Percentiles rank a stretch among this genome's conserved stretches.
These are phyloP conservation scores for Bolinopsis microptera DNA, from an alignment of 37 sponge, comb jelly and placozoan genomes.

Conservation along the genomic window DNA sequence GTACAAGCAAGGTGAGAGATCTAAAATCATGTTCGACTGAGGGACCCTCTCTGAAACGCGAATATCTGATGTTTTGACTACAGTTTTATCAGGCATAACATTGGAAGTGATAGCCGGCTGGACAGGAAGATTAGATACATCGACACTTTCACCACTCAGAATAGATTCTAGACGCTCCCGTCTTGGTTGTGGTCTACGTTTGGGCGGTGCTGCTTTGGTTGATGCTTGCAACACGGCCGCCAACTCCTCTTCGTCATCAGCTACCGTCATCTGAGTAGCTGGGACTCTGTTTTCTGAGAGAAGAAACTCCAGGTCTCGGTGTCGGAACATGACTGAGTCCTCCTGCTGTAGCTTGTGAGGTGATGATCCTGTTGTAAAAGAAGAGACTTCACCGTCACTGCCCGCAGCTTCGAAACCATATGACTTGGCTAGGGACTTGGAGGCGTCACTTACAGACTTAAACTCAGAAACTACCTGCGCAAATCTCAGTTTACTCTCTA, in stretches of 20 bases:
- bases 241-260: constrained; percentile 51
- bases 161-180: neutral
- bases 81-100: constrained; percentile 51
- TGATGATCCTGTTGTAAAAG: neutral
- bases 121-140: neutral
- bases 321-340: neutral
- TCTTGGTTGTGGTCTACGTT: neutral
- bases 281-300: constrained; percentile 48
- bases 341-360: neutral
- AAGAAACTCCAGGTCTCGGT: constrained; percentile 43
- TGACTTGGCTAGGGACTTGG: neutral
- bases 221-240: constrained; percentile 29
- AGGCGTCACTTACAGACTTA: neutral
- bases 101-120: constrained; percentile 55
- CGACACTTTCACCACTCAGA: neutral
- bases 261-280: neutral
- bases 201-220: neutral
- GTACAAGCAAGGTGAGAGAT: constrained; percentile 70
- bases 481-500: neutral
- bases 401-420: neutral
- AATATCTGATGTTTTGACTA: constrained; percentile 70
- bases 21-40: constrained; percentile 69
- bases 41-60: constrained; percentile 79
- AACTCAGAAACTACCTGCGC: neutral
- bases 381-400: neutral